A percentile compares a stretch with the other conserved stretches of the same genome.
Evolutionary conservation across 2,113 vertebrate genomes (phyloP).

Genomic region (Empidonax alnorum): DNA sequence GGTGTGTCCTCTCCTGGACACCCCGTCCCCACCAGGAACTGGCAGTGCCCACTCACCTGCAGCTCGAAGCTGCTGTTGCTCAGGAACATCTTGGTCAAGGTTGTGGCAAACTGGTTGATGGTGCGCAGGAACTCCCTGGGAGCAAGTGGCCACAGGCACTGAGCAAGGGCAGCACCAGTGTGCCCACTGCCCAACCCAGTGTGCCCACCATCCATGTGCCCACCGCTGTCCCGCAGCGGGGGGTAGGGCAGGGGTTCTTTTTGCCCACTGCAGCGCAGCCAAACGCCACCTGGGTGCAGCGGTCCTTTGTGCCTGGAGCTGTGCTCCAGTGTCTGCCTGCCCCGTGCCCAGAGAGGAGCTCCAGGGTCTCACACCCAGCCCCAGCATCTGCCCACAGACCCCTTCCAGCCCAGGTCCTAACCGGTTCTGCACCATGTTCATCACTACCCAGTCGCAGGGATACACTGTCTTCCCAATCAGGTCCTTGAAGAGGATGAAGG

Average conservation of each 20-base stretch:
- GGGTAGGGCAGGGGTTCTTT: accelerated
- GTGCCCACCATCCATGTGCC: background rate
- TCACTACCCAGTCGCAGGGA: slow-evolving; percentile 62
- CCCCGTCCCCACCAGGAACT: accelerated
- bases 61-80: slow-evolving; percentile 49
- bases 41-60: slow-evolving; percentile 19
- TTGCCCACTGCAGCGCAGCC: background rate
- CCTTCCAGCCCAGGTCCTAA: background rate
- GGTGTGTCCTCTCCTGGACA: background rate
- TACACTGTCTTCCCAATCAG: slow-evolving; percentile 66
- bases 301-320: accelerated
- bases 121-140: slow-evolving; percentile 60
- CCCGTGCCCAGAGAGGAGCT: background rate
- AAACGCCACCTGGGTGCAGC: accelerated
- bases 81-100: slow-evolving; percentile 54
- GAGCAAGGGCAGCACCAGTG: background rate
- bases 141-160: background rate
- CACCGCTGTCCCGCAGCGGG: background rate
- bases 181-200: background rate
- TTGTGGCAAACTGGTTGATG: slow-evolving; percentile 53
- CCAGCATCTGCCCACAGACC: accelerated
- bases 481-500: slow-evolving; percentile 72
- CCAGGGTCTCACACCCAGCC: background rate
- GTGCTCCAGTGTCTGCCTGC: accelerated
- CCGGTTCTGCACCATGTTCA: slow-evolving; percentile 75